Evolutionary conservation across 2,113 vertebrate species (phyloP).

Genomic region (Oreochromis tanganicae): DNA sequence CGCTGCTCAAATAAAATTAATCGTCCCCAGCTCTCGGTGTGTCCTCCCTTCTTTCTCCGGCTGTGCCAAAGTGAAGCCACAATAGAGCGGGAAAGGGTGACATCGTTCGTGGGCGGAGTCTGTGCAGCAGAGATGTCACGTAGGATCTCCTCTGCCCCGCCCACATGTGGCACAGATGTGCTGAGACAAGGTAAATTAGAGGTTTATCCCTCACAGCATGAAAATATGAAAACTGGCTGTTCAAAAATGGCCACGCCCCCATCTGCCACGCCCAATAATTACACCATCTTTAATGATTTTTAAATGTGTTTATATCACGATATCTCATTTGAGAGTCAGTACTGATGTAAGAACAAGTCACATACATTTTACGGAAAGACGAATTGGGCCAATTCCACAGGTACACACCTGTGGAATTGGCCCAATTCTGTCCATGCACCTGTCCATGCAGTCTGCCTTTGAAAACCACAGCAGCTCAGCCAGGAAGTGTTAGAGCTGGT

Average conservation of each 20-base stretch:
- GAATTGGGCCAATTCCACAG: neutral
- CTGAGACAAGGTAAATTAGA: neutral
- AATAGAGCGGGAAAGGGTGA: neutral
- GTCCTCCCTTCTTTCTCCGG: neutral
- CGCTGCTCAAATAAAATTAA: slow-evolving; percentile 48
- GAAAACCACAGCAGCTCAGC: neutral
- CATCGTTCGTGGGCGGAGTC: neutral
- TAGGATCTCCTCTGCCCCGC: neutral
- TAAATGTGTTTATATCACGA: neutral
- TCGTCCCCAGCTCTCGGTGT: neutral
- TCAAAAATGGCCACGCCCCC: neutral
- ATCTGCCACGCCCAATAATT: neutral
- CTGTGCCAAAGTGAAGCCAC: neutral
- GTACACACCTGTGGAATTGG: too few species aligned
- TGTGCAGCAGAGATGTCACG: neutral
- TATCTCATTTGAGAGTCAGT: neutral
- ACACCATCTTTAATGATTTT: neutral
- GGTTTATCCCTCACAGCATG: neutral
- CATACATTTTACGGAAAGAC: fast-evolving
- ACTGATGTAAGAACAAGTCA: neutral
- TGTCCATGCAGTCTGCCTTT: too few species aligned
- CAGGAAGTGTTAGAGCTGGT: neutral
- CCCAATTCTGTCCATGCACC: too few species aligned
- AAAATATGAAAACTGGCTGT: neutral
- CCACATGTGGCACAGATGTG: neutral